Evolutionary conservation across 2,113 vertebrate species (phyloP).

Genomic region (Ictalurus punctatus): DNA sequence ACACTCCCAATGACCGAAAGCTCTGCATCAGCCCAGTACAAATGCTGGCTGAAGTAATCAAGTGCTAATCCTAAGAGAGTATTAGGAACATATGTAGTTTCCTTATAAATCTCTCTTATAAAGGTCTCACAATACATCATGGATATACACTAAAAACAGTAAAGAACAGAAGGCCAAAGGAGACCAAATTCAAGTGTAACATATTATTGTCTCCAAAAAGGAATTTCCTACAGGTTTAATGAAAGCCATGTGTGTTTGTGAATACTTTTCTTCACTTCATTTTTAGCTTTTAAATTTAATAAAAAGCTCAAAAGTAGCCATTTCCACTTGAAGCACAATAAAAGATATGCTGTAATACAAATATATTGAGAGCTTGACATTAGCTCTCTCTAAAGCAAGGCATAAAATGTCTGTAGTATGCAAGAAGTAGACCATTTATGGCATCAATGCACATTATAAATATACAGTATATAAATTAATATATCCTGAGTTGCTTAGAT

Average conservation of each 20-base stretch:
- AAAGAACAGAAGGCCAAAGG: slow-evolving; percentile 58
- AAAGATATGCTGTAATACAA: slow-evolving; percentile 4
- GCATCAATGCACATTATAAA: background rate
- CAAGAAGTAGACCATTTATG: background rate
- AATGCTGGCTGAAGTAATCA: slow-evolving; percentile 90
- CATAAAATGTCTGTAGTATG: background rate
- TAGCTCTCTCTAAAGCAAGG: background rate
- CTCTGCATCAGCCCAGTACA: slow-evolving; percentile 97
- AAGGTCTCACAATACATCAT: background rate
- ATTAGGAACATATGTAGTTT: slow-evolving; percentile 62
- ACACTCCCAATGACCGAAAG: slow-evolving; percentile 91
- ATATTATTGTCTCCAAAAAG: slow-evolving; percentile 64
- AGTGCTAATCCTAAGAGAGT: slow-evolving; percentile 84
- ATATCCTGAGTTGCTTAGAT: background rate
- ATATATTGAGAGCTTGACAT: background rate
- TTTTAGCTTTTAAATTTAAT: background rate
- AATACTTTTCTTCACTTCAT: background rate
- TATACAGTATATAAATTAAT: background rate
- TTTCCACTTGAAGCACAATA: slow-evolving; percentile 7
- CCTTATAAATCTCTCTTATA: slow-evolving; percentile 38
- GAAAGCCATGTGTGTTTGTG: slow-evolving; percentile 28
- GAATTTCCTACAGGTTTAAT: slow-evolving; percentile 47
- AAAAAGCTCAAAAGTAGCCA: slow-evolving; percentile 11
- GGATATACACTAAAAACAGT: background rate
- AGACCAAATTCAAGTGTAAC: slow-evolving; percentile 68